Evolutionary conservation across 2,113 vertebrate species (phyloP).

Genomic region (Silurus asotus): DNA sequence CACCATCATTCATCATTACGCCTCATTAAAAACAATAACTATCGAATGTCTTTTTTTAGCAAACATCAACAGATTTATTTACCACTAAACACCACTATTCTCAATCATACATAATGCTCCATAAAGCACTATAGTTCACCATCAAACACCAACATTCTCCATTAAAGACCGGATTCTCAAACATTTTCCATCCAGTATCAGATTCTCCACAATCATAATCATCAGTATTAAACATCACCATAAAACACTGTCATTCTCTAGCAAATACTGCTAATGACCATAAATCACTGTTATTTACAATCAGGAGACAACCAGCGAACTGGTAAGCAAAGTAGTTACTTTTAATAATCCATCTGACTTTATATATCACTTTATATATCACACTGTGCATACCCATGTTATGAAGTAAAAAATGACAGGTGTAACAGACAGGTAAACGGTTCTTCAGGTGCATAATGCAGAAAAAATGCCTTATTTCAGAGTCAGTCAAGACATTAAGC

Average conservation of each 20-base stretch:
- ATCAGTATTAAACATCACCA: background rate
- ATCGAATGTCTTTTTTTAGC: no score
- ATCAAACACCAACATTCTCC: background rate
- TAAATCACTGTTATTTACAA: background rate
- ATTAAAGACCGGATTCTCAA: background rate
- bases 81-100: no score
- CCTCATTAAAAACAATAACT: background rate
- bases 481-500: conserved; percentile 23
- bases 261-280: background rate
- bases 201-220: background rate
- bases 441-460: background rate
- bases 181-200: background rate
- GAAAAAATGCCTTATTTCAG: conserved; percentile 8
- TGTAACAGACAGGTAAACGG: conserved; percentile 18
- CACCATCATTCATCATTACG: background rate
- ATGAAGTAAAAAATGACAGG: conserved; percentile 9
- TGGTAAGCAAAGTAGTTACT: background rate
- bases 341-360: background rate
- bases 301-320: background rate
- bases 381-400: background rate
- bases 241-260: background rate
- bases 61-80: background rate
- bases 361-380: background rate
- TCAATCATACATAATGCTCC: no score
- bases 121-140: background rate